A percentile compares a stretch with the other conserved stretches of the same genome.
Conservation (phyloP, 2,888 invertebrate species). For the Eupithecia exiguata region DNA sequence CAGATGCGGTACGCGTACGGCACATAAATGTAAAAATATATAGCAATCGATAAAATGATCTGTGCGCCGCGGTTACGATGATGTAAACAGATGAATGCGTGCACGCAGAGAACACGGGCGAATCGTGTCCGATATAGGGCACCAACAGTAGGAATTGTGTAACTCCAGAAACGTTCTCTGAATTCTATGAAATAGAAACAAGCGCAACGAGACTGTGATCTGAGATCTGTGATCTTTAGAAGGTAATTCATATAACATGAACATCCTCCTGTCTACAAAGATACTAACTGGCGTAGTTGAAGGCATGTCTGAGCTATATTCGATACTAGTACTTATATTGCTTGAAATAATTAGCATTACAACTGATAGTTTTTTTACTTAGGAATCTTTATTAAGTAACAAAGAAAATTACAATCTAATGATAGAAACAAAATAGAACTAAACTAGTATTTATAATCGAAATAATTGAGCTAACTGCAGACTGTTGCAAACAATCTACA, state of each 20-base stretch:
- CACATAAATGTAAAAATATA: constrained; percentile 63
- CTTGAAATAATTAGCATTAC: neutral
- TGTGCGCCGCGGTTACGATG: constrained; percentile 57
- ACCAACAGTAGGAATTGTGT: constrained; percentile 22
- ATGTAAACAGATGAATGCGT: constrained; percentile 62
- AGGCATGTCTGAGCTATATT: neutral
- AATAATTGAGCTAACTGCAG: too few relatives aligned
- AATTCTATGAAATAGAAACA: constrained; percentile 2
- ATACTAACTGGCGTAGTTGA: neutral
- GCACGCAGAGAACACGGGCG: constrained; percentile 41
- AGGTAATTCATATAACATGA: too few relatives aligned
- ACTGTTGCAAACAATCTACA: too few relatives aligned
- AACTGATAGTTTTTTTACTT: neutral
- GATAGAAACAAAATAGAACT: too few relatives aligned
- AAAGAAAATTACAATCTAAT: too few relatives aligned
- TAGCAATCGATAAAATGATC: constrained; percentile 70
- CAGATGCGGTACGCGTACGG: constrained; percentile 65
- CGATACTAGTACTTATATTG: neutral
- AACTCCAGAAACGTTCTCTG: constrained; percentile 22
- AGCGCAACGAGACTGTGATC: neutral
- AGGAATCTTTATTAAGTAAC: too few relatives aligned
- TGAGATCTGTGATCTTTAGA: neutral
- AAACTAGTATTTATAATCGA: too few relatives aligned
- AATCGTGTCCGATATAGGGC: constrained; percentile 42
- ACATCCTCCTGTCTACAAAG: constrained; percentile 1